Evolutionary conservation across 1,140 invertebrate species (phyloP).

Genomic region (Drosophila cardini): DNA sequence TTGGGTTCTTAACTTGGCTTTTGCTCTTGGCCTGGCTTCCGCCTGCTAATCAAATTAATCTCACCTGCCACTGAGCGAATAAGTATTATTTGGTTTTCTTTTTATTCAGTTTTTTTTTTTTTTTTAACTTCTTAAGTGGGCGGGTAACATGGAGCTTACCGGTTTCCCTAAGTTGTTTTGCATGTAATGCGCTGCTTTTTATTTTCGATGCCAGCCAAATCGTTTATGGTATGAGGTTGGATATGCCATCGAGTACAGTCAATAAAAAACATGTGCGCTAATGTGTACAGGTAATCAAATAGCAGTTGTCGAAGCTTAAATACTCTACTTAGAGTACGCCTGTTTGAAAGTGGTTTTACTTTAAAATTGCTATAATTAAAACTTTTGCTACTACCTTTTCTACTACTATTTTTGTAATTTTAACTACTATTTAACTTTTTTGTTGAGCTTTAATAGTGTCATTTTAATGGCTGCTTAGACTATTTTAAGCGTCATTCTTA

Average conservation of each 20-base stretch:
- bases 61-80: conserved; percentile 36
- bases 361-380: too few species aligned
- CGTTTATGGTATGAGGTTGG: conserved; percentile 25
- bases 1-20: conserved; percentile 21
- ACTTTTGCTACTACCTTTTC: too few species aligned
- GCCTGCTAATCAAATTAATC: conserved; percentile 76
- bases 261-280: conserved; percentile 27
- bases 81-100: conserved; percentile 5
- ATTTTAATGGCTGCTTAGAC: too few species aligned
- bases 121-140: conserved; percentile 31
- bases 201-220: conserved; percentile 31
- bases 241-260: conserved; percentile 17
- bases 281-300: not conserved
- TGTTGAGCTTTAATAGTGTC: too few species aligned
- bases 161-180: conserved; percentile 70
- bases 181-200: conserved; percentile 64
- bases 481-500: too few species aligned
- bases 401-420: too few species aligned
- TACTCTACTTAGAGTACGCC: too few species aligned
- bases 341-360: not conserved
- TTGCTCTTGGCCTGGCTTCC: conserved; percentile 53
- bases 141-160: conserved; percentile 37
- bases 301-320: not conserved
- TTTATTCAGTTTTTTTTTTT: conserved; percentile 11
- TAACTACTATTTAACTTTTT: too few species aligned